These are phyloP conservation scores for Polyommatus iphigenia DNA, from an alignment of 2,888 invertebrate species.

Conservation along the genomic window DNA sequence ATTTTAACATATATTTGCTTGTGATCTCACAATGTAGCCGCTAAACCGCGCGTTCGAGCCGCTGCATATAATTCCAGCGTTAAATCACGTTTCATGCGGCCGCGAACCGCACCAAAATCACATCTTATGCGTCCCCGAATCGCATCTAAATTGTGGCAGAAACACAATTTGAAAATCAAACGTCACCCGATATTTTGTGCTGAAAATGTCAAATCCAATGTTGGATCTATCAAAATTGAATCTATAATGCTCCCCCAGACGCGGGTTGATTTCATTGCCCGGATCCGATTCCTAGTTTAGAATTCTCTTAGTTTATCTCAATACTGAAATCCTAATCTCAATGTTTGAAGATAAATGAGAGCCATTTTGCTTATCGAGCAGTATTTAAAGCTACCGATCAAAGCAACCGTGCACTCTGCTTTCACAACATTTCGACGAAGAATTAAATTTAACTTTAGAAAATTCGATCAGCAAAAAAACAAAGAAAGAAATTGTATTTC, in stretches of 20 bases:
- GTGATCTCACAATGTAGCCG: neutral
- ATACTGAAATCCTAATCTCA: neutral
- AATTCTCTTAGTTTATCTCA: conserved; percentile 7
- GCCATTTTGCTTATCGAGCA: neutral
- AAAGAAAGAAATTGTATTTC: too few species aligned
- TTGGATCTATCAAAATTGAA: conserved; percentile 15
- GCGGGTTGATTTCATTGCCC: neutral
- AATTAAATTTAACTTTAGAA: too few species aligned
- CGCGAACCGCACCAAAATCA: neutral
- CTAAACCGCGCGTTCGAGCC: neutral
- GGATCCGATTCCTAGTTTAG: neutral
- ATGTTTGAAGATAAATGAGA: conserved; percentile 10
- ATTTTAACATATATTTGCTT: too few species aligned
- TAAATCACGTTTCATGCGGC: neutral
- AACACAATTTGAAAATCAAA: conserved; percentile 8
- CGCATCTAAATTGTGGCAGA: conserved; percentile 3
- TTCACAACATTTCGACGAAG: too few species aligned
- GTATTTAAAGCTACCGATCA: too few species aligned
- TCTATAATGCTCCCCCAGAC: conserved; percentile 19
- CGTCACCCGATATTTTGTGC: conserved; percentile 14
- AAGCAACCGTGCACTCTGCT: too few species aligned
- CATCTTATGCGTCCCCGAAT: neutral
- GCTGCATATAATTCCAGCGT: neutral
- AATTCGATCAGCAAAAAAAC: too few species aligned
- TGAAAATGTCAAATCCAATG: conserved; percentile 4